A percentile compares a stretch with the other conserved stretches of the same genome.
Evolutionary conservation across 1,140 invertebrate genomes (phyloP).

Genomic region (Cepaea nemoralis): DNA sequence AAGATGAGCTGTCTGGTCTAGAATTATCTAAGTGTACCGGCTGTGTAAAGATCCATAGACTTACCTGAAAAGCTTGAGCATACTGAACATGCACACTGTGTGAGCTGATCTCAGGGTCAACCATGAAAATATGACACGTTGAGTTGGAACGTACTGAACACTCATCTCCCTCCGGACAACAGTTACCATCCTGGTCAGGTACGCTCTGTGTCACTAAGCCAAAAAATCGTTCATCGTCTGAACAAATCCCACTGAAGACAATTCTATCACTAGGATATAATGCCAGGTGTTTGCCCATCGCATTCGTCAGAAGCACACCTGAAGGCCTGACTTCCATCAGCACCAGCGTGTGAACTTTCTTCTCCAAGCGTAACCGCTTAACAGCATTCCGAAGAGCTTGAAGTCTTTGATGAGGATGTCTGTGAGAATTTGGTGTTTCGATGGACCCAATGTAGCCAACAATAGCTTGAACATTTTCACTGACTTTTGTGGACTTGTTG

Average conservation of each 20-base stretch:
- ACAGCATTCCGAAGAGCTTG: constrained; percentile 85
- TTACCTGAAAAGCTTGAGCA: constrained; percentile 34
- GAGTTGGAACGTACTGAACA: constrained; percentile 77
- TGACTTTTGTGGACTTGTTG: background rate
- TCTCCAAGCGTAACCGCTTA: constrained; percentile 87
- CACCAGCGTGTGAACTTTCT: constrained; percentile 87
- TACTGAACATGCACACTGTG: constrained; percentile 66
- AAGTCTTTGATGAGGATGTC: constrained; percentile 77
- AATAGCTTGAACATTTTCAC: constrained; percentile 81
- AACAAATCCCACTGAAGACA: constrained; percentile 89
- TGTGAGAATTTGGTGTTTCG: constrained; percentile 90
- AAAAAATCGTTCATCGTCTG: constrained; percentile 90
- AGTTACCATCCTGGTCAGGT: constrained; percentile 58
- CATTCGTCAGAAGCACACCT: constrained; percentile 83
- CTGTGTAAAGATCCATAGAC: background rate
- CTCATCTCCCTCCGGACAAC: constrained; percentile 54
- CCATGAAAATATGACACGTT: constrained; percentile 95
- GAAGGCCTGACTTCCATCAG: constrained; percentile 86
- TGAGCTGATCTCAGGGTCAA: constrained; percentile 84
- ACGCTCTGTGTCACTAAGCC: constrained; percentile 87
- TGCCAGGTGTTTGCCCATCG: constrained; percentile 76
- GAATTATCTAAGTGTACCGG: too few species aligned
- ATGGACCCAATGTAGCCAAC: constrained; percentile 95
- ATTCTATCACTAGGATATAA: constrained; percentile 88
- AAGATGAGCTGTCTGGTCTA: too few species aligned